These are phyloP conservation scores for Ceratosolen fusciceps DNA, from an alignment of 1,140 invertebrate genomes.

Conservation along the genomic window DNA sequence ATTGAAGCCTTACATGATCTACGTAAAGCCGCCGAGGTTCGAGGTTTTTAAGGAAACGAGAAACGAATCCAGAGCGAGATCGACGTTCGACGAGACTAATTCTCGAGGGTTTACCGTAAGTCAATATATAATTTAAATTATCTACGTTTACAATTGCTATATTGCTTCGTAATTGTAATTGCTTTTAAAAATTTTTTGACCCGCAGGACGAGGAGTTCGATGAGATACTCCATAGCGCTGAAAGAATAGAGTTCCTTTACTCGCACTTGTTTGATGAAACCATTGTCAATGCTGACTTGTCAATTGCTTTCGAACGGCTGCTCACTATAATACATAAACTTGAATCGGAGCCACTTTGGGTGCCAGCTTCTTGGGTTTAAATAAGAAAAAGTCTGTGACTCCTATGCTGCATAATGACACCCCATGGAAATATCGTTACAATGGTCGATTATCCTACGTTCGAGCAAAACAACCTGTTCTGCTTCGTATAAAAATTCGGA, in stretches of 20 bases:
- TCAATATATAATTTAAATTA: too few species aligned
- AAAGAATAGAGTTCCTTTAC: conserved; percentile 94
- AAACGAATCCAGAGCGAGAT: conserved; percentile 84
- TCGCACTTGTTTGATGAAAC: conserved; percentile 95
- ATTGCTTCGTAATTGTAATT: too few species aligned
- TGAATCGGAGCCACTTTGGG: conserved; percentile 96
- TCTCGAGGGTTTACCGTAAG: conserved; percentile 90
- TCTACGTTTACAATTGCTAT: too few species aligned
- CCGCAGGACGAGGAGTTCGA: conserved; percentile 91
- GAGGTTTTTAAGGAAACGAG: conserved; percentile 88
- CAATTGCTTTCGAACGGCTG: conserved; percentile 89
- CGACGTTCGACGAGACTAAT: conserved; percentile 91
- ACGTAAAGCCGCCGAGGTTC: conserved; percentile 91
- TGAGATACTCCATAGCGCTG: conserved; percentile 89
- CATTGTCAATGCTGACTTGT: conserved; percentile 92
- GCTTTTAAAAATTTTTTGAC: conserved; percentile 52
- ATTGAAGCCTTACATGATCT: conserved; percentile 95
- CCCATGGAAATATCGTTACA: conserved; percentile 8
- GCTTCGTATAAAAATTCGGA: too few species aligned
- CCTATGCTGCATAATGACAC: not conserved
- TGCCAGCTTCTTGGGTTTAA: conserved; percentile 94
- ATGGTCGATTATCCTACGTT: too few species aligned
- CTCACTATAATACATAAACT: conserved; percentile 85
- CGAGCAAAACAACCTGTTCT: too few species aligned
- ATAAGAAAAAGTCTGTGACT: conserved; percentile 57